Conservation (phyloP, 2,113 vertebrate species). For the Dicrurus megarhynchus region DNA sequence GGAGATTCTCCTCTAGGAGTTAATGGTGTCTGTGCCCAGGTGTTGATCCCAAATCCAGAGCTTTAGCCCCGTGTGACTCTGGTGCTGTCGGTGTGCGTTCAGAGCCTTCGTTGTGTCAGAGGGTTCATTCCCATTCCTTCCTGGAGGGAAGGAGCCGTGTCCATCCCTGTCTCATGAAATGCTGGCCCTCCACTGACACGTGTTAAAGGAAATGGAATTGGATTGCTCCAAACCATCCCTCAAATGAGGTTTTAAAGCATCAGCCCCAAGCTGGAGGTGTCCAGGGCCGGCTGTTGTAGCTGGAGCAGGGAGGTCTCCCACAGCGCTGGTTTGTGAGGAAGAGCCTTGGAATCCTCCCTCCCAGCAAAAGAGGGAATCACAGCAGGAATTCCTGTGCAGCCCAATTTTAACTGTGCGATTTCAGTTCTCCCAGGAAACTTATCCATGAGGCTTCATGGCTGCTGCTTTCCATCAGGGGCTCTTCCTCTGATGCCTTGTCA, state of each 20-base stretch:
- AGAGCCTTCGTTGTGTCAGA: not conserved
- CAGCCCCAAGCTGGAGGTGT: not conserved
- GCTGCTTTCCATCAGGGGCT: not conserved
- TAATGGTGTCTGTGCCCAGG: not conserved
- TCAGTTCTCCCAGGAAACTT: accelerated
- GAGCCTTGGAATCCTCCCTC: not conserved
- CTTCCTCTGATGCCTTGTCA: not conserved
- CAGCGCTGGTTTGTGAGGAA: accelerated
- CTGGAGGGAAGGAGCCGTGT: not conserved
- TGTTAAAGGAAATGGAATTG: not conserved
- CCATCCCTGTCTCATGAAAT: not conserved
- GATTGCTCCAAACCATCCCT: not conserved
- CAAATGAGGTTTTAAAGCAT: not conserved
- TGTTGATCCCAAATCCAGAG: not conserved
- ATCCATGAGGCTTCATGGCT: not conserved
- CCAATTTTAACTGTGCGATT: accelerated
- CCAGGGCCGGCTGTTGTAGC: accelerated
- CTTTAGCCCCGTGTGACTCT: not conserved
- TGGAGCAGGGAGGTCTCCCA: not conserved
- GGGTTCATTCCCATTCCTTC: too few relatives aligned
- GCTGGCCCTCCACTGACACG: accelerated
- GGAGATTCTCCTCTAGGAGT: not conserved
- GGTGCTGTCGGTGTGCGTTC: not conserved
- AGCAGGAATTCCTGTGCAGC: not conserved
- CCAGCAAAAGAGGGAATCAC: accelerated